Evolutionary conservation across 2,888 invertebrate species (phyloP), one percentile per base, ranked within the genome.

Genomic region (Diogma glabrata): DNA sequence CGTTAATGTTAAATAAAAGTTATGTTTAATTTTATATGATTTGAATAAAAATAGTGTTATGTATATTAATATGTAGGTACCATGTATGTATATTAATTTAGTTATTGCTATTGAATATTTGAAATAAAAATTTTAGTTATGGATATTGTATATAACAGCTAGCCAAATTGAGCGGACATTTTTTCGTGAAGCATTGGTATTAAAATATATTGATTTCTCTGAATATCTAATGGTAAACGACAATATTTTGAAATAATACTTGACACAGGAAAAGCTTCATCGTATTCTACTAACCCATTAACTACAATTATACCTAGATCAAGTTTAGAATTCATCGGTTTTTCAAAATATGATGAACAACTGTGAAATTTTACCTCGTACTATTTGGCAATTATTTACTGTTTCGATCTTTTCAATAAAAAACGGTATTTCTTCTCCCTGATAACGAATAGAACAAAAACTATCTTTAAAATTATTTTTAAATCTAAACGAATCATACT

Each of bases 281-380:
- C 5, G 33, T 33, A 10, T 33, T n/a, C n/a, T n/a, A n/a, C n/a
- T n/a, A n/a, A n/a, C n/a, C n/a, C n/a, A n/a, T n/a, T n/a, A n/a
- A n/a, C n/a, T n/a, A n/a, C n/a, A 14, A 33, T 33, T 28, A 10
- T 28, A 28, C 28, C 28, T 10, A 28, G 28, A 10, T 28, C 28
- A 12, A 28, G n/a, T n/a, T n/a, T 33, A 16, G 33, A 33, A 12
- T 33, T 16, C 4, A 33, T 33, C 3, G 33, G 33, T 33, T 9
- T 33, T 33, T 33, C 33, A 16, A 33, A 33, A 33, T 33, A 10
- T 33, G 12, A 3, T 12, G 6, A 33, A 9, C n/a, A 16, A 20
- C 19, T 20, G 10, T 10, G 19, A 46, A 46, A 46, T 46, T 46
- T 24, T 26, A 24, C 46, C 46, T 20, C 46, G 20, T 26, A 46